Conservation (phyloP, 1,140 invertebrate genomes). For the Drosophila pseudoobscura region DNA sequence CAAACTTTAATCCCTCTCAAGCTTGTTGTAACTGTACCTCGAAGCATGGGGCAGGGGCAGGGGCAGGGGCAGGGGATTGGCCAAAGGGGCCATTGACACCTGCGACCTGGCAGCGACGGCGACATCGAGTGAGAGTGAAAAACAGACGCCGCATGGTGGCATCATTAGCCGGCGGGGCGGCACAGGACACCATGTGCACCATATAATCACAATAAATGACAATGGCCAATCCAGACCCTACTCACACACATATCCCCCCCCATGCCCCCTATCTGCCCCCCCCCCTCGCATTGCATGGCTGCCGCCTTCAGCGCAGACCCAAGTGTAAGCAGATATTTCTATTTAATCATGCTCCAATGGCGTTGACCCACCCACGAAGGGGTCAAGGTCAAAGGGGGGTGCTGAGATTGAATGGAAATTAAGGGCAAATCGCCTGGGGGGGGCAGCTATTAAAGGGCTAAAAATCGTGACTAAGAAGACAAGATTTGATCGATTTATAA, state of each 20-base stretch:
- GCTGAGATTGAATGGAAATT: too few species aligned
- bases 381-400: too few species aligned
- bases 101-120: slow-evolving; percentile 4
- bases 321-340: slow-evolving; percentile 25
- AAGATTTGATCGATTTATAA: too few species aligned
- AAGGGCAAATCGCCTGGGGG: too few species aligned
- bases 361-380: background rate
- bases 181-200: slow-evolving; percentile 36
- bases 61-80: background rate
- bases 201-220: slow-evolving; percentile 48
- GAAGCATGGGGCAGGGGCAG: background rate
- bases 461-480: too few species aligned
- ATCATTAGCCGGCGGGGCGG: slow-evolving; percentile 23
- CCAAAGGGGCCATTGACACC: slow-evolving; percentile 31
- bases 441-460: background rate
- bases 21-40: background rate
- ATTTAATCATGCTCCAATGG: slow-evolving; percentile 16
- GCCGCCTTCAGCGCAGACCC: too few species aligned
- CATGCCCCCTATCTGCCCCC: too few species aligned
- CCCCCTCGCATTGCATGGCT: too few species aligned
- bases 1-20: slow-evolving; percentile 15
- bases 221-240: slow-evolving; percentile 3
- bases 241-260: background rate
- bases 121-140: background rate
- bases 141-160: slow-evolving; percentile 27